Evolutionary conservation across 2,113 vertebrate genomes (phyloP).

Genomic region (Nothocercus julius): DNA sequence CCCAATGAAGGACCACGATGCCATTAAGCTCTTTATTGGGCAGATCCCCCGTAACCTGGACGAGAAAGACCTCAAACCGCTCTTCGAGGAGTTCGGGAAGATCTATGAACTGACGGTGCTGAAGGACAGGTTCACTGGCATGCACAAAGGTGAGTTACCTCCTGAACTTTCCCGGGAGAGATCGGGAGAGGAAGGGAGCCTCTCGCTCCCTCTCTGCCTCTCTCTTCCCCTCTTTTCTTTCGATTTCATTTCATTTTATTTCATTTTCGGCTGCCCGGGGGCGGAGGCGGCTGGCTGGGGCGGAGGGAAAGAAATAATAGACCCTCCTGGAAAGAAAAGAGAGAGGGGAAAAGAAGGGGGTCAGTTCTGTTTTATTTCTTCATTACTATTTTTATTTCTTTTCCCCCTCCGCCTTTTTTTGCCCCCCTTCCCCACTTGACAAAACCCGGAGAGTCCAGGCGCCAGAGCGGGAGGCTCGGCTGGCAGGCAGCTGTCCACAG

Average conservation of each 20-base stretch:
- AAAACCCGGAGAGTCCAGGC: background rate
- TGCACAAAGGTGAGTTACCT: constrained; percentile 97
- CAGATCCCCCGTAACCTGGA: constrained; percentile 99
- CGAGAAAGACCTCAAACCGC: constrained; percentile 99
- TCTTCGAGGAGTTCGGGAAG: constrained; percentile 99
- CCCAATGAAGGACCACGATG: constrained; percentile 99
- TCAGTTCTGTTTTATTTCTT: background rate
- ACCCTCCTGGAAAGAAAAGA: constrained; percentile 32
- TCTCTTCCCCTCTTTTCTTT: constrained; percentile 55
- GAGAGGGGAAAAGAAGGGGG: background rate
- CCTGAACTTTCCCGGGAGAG: constrained; percentile 78
- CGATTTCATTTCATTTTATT: constrained; percentile 65
- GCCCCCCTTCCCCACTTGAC: background rate
- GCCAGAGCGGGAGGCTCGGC: background rate
- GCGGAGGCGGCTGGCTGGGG: constrained; percentile 23
- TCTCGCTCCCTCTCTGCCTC: background rate
- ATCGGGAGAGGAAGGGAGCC: constrained; percentile 42
- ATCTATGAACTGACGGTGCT: constrained; percentile 99
- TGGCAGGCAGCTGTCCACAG: constrained; percentile 72
- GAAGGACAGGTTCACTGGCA: constrained; percentile 99
- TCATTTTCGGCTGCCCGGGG: constrained; percentile 46
- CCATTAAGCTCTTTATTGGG: constrained; percentile 99
- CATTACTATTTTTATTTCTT: background rate
- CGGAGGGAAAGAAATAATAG: constrained; percentile 62
- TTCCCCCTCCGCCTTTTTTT: background rate